Conservation (phyloP, 2,113 vertebrate genomes). For the Spizaetus ornatus region DNA sequence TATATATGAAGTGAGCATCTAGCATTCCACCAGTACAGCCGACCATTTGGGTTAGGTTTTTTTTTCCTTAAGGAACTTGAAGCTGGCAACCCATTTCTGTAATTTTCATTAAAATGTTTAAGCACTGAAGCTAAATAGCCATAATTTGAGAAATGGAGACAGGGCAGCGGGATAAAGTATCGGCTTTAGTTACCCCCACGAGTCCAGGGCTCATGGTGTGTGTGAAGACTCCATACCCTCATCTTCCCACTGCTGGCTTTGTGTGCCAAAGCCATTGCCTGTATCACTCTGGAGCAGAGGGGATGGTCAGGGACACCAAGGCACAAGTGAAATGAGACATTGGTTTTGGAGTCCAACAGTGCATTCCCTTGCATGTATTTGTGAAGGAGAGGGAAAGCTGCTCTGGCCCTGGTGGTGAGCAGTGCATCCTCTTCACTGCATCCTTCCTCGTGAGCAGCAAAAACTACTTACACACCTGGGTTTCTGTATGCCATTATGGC, state of each 20-base stretch:
- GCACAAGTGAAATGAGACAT: fast-evolving
- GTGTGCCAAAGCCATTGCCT: neutral
- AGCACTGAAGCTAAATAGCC: neutral
- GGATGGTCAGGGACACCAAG: neutral
- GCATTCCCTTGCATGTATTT: fast-evolving
- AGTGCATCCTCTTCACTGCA: neutral
- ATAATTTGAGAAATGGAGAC: neutral
- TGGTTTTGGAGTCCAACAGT: neutral
- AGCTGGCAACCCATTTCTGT: neutral
- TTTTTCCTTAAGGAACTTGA: neutral
- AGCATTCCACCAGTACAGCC: neutral
- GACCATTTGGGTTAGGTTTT: neutral
- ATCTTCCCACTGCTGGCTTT: neutral
- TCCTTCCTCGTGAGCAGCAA: neutral
- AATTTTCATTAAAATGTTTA: neutral
- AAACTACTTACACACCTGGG: neutral
- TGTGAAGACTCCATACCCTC: neutral
- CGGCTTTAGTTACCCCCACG: fast-evolving
- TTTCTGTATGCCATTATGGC: neutral
- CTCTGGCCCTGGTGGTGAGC: neutral
- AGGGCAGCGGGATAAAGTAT: neutral
- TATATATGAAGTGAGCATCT: neutral
- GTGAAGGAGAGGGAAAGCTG: neutral
- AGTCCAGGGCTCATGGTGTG: fast-evolving
- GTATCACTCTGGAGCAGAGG: neutral